Base-by-base conservation (phyloP, 2,797 vertebrate species). In the Syngnathus rostellatus region DNA sequence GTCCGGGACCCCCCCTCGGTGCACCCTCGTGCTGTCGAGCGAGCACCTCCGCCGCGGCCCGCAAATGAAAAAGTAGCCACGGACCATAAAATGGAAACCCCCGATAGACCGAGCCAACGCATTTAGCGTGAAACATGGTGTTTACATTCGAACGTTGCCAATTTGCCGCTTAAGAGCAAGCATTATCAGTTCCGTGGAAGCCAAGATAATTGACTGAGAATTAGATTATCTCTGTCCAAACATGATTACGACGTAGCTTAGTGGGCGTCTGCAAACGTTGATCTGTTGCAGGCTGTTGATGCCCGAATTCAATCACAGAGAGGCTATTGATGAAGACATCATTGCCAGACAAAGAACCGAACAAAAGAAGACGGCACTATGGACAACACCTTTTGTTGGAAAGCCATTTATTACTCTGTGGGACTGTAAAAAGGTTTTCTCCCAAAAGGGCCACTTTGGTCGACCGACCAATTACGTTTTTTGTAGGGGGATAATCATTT, bases 101-200 rank as follows among this genome's bases (percentile, higher is more conserved):
- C 81, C 76, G 76, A 75, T 71, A 63, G 65, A 59, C 62, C 1
- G 68, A 82, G 85, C 88, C 85, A 89, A 86, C 72, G 72, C 81
- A 72, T 81, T 77, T 64, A 71, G 78, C 78, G 81, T 81, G 85
- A 87, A 87, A 83, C 83, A 84, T 73, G 83, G 84, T 86, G 86
- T 86, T 89, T 89, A 86, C 84, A 83, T 88, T 88, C 79, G 65
- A 80, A 77, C 58, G n/a, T 57, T 87, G 88, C 84, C 87, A 89
- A 83, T 88, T 85, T 79, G 67, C 74, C 82, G 76, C 80, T 83
- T 88, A 87, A 86, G 82, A 84, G 78, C 80, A 74, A 79, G 80
- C 71, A 74, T 84, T 88, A 87, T 85, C 83, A 82, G 76, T 81
- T 83, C 77, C 72, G 76, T 68, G 73, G 81, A 87, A 81, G 77